A percentile compares a stretch with the other conserved stretches of the same genome.
Evolutionary conservation across 2,797 vertebrate species (phyloP).

Genomic region (Gadopsis marmoratus): DNA sequence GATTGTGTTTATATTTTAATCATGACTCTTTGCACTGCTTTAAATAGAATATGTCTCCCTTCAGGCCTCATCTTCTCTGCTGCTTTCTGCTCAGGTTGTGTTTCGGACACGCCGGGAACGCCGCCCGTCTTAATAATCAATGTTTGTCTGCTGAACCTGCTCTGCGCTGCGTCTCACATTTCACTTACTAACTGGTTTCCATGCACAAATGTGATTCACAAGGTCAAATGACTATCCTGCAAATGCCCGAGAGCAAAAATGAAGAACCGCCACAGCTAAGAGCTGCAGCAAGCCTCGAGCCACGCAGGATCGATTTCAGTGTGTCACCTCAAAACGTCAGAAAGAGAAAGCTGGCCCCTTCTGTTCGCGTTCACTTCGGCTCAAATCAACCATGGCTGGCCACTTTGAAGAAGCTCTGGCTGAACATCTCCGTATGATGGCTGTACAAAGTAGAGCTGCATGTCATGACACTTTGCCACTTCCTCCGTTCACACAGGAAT

Average conservation of each 20-base stretch:
- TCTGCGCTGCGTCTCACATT: conserved; percentile 43
- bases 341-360: no score
- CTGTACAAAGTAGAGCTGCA: no score
- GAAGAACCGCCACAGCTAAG: not conserved
- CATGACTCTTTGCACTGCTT: conserved; percentile 22
- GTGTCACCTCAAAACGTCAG: no score
- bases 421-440: no score
- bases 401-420: no score
- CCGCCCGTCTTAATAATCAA: conserved; percentile 46
- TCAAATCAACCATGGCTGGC: no score
- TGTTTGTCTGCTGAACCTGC: conserved; percentile 36
- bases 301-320: no score
- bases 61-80: not conserved
- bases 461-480: no score
- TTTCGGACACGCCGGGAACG: conserved; percentile 6
- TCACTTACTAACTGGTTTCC: conserved; percentile 40
- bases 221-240: conserved; percentile 31
- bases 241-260: conserved; percentile 13
- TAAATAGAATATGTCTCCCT: conserved; percentile 21
- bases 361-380: no score
- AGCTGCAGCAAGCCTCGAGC: not conserved
- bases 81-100: not conserved
- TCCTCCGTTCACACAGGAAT: no score
- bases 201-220: conserved; percentile 41
- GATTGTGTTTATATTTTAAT: conserved; percentile 43